Evolutionary conservation across 2,797 vertebrate genomes (phyloP).

Genomic region (Rhinichthys osculus): DNA sequence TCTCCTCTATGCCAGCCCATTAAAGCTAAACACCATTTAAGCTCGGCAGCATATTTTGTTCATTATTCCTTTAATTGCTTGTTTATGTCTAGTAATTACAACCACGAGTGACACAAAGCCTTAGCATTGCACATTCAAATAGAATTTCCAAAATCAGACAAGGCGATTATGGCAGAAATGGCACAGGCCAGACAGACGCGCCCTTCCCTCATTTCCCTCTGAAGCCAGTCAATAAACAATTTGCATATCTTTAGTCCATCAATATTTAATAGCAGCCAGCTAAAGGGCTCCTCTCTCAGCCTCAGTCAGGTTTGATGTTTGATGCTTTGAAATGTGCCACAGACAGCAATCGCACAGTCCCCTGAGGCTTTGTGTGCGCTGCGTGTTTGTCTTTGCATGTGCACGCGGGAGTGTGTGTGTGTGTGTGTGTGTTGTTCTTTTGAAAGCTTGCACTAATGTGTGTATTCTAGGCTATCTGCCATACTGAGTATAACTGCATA

Average conservation of each 20-base stretch:
- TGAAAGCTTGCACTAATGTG: conserved; percentile 17
- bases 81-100: conserved; percentile 70
- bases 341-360: conserved; percentile 77
- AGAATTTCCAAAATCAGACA: conserved; percentile 70
- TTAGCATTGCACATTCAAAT: conserved; percentile 62
- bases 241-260: conserved; percentile 87
- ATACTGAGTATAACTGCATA: neutral
- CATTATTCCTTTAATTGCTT: conserved; percentile 72
- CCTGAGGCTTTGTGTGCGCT: conserved; percentile 57
- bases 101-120: conserved; percentile 53
- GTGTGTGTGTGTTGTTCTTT: conserved; percentile 23
- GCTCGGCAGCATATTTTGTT: conserved; percentile 62
- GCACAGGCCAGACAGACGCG: conserved; percentile 51
- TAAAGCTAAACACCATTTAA: conserved; percentile 67
- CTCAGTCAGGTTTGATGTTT: conserved; percentile 76
- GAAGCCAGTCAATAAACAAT: conserved; percentile 85
- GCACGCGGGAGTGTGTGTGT: conserved; percentile 44
- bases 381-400: conserved; percentile 48
- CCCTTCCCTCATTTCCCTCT: conserved; percentile 62
- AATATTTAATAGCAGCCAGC: conserved; percentile 89
- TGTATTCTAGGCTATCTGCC: conserved; percentile 12
- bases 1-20: conserved; percentile 65
- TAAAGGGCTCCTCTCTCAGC: conserved; percentile 80
- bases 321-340: conserved; percentile 83
- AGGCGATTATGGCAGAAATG: conserved; percentile 72